phyloP scores from a whole-genome alignment of 2,113 vertebrate genomes.

The Ailurus styani region DNA sequence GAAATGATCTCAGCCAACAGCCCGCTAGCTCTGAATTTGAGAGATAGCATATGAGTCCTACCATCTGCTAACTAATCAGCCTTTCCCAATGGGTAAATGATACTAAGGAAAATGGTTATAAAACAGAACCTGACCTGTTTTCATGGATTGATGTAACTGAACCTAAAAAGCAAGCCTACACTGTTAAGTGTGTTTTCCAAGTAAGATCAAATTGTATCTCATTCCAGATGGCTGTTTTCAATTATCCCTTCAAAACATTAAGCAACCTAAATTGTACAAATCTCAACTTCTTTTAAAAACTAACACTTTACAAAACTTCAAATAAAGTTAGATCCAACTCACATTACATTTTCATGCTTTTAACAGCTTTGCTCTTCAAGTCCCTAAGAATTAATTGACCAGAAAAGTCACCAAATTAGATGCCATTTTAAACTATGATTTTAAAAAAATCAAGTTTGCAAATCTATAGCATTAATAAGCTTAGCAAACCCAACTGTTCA shows the following conservation, averaged over 20 bases:
- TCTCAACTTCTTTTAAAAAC: slow-evolving; percentile 24
- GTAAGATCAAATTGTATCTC: slow-evolving; percentile 5
- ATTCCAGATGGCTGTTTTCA: slow-evolving; percentile 31
- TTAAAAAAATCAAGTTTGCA: not conserved
- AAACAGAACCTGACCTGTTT: slow-evolving; percentile 47
- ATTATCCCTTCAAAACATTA: slow-evolving; percentile 44
- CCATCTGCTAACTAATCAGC: slow-evolving; percentile 34
- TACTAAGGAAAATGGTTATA: not conserved
- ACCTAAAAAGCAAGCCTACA: not conserved
- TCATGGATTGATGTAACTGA: not conserved
- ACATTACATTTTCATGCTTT: not conserved
- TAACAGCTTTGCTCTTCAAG: not conserved
- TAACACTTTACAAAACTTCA: slow-evolving; percentile 24
- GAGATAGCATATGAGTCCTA: not conserved
- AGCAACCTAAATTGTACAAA: not conserved
- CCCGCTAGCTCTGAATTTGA: slow-evolving; percentile 30
- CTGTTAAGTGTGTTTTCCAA: slow-evolving; percentile 36
- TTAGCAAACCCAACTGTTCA: not conserved
- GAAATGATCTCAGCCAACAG: slow-evolving; percentile 15
- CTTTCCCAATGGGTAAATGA: not conserved
- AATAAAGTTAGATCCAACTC: slow-evolving; percentile 7
- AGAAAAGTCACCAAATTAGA: not conserved
- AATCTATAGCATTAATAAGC: not conserved
- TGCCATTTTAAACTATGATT: not conserved
- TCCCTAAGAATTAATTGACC: not conserved